phyloP scores from a whole-genome alignment of 2,888 invertebrate species.

The Hermaeophaga mercurialis region DNA sequence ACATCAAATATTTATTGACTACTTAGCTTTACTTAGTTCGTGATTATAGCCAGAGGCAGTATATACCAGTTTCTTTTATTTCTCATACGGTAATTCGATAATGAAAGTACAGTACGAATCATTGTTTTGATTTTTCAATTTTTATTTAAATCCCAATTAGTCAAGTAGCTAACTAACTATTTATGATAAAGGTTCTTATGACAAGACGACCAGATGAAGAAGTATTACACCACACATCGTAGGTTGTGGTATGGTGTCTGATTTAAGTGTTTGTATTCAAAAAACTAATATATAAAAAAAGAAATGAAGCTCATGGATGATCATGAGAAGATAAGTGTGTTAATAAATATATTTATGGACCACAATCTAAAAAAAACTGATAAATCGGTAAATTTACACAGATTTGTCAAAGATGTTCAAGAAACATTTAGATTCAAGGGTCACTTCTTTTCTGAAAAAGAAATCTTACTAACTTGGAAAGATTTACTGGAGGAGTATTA shows the following conservation, averaged over 20 bases:
- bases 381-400: slow-evolving; percentile 17
- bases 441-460: slow-evolving; percentile 21
- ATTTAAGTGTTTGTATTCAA: background rate
- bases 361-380: slow-evolving; percentile 14
- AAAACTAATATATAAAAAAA: background rate
- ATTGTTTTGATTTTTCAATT: too few relatives aligned
- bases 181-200: too few relatives aligned
- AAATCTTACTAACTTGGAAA: slow-evolving; percentile 31
- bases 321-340: slow-evolving; percentile 9
- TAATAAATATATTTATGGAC: slow-evolving; percentile 16
- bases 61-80: too few relatives aligned
- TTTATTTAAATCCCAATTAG: too few relatives aligned
- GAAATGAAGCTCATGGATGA: slow-evolving; percentile 19
- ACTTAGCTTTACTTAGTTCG: too few relatives aligned
- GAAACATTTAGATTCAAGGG: slow-evolving; percentile 14
- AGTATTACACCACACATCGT: background rate
- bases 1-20: too few relatives aligned
- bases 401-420: slow-evolving; percentile 16
- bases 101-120: too few relatives aligned
- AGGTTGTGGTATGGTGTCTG: background rate
- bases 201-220: background rate
- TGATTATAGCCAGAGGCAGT: too few relatives aligned
- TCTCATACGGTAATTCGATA: too few relatives aligned
- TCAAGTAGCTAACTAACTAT: too few relatives aligned
- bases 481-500: slow-evolving; percentile 27